Evolutionary conservation across 1,140 invertebrate genomes (phyloP).

Genomic region (Plutomurus gul): DNA sequence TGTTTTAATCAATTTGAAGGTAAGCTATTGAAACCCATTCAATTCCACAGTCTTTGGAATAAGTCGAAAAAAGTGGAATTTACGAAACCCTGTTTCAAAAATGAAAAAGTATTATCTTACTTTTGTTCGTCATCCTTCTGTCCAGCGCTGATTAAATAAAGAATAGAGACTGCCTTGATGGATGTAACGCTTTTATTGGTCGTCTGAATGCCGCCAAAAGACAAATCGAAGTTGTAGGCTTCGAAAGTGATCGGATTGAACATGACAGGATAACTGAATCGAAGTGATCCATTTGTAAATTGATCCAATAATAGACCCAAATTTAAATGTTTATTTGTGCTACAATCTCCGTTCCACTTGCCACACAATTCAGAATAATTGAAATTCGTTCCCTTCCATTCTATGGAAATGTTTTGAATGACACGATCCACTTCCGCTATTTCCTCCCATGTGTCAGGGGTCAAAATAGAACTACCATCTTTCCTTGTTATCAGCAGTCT

Average conservation of each 20-base stretch:
- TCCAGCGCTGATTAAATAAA: not conserved
- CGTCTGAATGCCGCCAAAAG: not conserved
- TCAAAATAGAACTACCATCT: not conserved
- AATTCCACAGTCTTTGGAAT: too few species aligned
- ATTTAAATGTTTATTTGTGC: not conserved
- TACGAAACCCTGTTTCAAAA: too few species aligned
- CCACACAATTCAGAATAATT: not conserved
- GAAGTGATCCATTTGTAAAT: not conserved
- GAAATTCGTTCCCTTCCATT: not conserved
- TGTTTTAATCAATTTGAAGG: too few species aligned
- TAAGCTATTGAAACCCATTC: too few species aligned
- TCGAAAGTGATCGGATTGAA: not conserved
- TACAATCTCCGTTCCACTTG: not conserved
- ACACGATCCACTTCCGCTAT: not conserved
- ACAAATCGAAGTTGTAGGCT: not conserved
- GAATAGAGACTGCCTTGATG: not conserved
- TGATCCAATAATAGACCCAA: not conserved
- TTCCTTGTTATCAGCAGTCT: too few species aligned
- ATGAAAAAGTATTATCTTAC: too few species aligned
- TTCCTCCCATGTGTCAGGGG: not conserved
- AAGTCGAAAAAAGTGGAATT: too few species aligned
- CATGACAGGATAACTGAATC: not conserved
- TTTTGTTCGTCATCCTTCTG: not conserved
- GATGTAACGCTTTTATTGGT: not conserved
- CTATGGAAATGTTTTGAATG: not conserved